phyloP scores from a whole-genome alignment of 2,113 vertebrate species.

The Nerophis lumbriciformis region DNA sequence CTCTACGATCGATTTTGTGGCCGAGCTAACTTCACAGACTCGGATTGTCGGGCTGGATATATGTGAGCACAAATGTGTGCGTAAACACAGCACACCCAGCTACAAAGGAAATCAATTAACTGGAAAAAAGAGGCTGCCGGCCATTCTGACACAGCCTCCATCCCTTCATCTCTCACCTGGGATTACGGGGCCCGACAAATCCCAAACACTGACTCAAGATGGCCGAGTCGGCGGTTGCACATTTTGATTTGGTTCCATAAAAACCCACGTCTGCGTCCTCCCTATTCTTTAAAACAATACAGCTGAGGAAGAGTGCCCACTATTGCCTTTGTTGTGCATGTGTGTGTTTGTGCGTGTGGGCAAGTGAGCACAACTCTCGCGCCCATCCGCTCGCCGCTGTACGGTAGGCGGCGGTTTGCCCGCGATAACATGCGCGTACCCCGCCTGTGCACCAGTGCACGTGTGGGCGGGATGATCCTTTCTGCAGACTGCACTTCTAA shows the following conservation, averaged over 20 bases:
- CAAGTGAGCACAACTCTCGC: background rate
- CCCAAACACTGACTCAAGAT: constrained; percentile 7
- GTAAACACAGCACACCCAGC: constrained; percentile 34
- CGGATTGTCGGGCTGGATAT: constrained; percentile 17
- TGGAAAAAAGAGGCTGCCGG: constrained; percentile 13
- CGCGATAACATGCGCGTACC: background rate
- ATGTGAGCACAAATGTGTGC: constrained; percentile 31
- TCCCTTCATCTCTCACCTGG: constrained; percentile 36
- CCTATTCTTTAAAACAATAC: constrained; percentile 34
- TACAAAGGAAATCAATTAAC: constrained; percentile 41
- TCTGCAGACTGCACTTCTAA: constrained; percentile 36
- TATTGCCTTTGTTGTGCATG: constrained; percentile 24
- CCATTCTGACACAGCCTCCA: constrained; percentile 11
- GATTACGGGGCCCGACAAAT: constrained; percentile 42
- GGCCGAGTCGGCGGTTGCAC: constrained; percentile 8
- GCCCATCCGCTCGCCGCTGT: constrained; percentile 1
- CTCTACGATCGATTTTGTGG: background rate
- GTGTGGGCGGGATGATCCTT: constrained; percentile 41
- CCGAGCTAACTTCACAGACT: background rate
- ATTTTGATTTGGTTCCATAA: constrained; percentile 32
- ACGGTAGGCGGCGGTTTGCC: constrained; percentile 23
- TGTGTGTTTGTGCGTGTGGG: background rate
- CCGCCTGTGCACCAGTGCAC: constrained; percentile 2
- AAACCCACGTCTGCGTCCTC: constrained; percentile 29
- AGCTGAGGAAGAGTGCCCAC: constrained; percentile 36